Conservation (phyloP, 2,888 invertebrate species). For the Coenonympha arcania region DNA sequence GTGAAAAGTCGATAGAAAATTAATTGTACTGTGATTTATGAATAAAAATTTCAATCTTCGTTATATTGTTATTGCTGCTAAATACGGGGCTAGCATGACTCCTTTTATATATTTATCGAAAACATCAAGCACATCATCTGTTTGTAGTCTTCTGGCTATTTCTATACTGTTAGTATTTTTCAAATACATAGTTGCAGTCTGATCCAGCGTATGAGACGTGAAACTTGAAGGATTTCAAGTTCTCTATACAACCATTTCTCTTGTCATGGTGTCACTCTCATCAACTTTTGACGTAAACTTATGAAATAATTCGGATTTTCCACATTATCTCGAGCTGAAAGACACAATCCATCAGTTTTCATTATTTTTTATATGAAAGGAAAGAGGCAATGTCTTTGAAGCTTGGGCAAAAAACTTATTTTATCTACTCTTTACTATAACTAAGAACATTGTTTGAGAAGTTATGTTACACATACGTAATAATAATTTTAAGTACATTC, state of each 20-base stretch:
- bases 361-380: too few species aligned
- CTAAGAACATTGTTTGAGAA: too few species aligned
- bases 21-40: not conserved
- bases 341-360: too few species aligned
- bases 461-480: too few species aligned
- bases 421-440: too few species aligned
- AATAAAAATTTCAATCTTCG: not conserved
- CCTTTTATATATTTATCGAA: too few species aligned
- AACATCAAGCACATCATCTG: not conserved
- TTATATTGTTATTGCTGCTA: not conserved
- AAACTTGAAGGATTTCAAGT: too few species aligned
- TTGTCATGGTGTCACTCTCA: constrained; percentile 19
- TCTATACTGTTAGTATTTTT: constrained; percentile 9
- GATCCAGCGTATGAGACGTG: constrained; percentile 21
- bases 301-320: constrained; percentile 14
- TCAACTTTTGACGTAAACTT: constrained; percentile 17
- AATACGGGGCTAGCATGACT: too few species aligned
- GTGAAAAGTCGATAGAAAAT: too few species aligned
- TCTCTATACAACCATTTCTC: constrained; percentile 20
- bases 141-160: not conserved
- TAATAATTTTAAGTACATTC: not conserved
- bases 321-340: too few species aligned
- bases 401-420: too few species aligned
- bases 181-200: constrained; percentile 17
- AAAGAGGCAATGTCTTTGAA: too few species aligned